Base-by-base conservation (phyloP, 2,888 invertebrate genomes). In the Cremastobaeus sp. region DNA sequence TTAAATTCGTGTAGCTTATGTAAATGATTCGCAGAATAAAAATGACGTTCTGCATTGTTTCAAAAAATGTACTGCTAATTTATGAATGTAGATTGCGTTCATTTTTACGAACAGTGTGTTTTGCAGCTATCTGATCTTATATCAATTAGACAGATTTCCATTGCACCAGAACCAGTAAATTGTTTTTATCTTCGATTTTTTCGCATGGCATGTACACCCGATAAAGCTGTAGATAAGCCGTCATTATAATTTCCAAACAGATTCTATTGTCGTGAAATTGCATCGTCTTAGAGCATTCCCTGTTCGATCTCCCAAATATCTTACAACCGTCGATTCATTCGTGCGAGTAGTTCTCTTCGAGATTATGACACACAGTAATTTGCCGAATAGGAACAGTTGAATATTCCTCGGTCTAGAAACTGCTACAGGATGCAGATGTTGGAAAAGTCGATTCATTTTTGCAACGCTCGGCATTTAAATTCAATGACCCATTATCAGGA, bases 171-270 rank as follows among this genome's bases (percentile, higher is more conserved):
- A 64, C 55, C 60, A 70, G 41, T 64, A 70, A 70, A 70, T 57
- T 57, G 64, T 64, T 70, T 70, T 28, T 57, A 64, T 70, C 55
- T 70, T 57, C 32, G 47, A 55, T 70, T 70, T 68, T 57, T 70
- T 70, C 70, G 55, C 62, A 64, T 64, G 57, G 34, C 30, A 9
- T 47, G 62, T 50, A 35, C 28, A 12, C 1, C 15, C 34, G 62
- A 64, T 62, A 47, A 34, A 50, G 48, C 17, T 12, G 5, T 11
- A 32, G 70, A 70, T 70, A 70, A 64, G 18, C 2, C 41, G 11
- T 70, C 62, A 70, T 70, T 70, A 64, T 64, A 62, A 70, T 70
- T 70, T 70, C 64, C 57, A 70, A 70, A 70, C 57, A 64, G 48
- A 62, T 20, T n/a, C 48, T 35, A 70, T 70, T 70, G 62, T 70